Evolutionary conservation across 2,888 invertebrate species (phyloP).

Genomic region (Anodontia alba): DNA sequence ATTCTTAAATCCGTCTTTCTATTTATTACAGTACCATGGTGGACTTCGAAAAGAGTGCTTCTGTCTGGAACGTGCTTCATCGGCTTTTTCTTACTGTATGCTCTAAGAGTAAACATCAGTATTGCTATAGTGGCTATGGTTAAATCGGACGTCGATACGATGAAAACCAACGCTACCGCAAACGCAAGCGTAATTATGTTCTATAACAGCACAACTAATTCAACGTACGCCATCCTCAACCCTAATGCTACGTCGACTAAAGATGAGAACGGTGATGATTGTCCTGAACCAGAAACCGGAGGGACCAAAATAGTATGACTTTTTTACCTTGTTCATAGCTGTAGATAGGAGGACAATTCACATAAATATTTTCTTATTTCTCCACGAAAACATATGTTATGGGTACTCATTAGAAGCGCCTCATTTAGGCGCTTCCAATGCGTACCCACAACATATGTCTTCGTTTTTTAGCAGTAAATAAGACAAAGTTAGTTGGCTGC

Average conservation of each 20-base stretch:
- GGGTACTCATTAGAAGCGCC: no score
- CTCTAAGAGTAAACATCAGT: slow-evolving; percentile 87
- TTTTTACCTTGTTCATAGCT: not conserved
- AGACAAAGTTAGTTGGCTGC: no score
- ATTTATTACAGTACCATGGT: slow-evolving; percentile 76
- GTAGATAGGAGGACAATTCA: no score
- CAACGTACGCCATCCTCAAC: not conserved
- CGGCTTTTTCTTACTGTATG: slow-evolving; percentile 88
- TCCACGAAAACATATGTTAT: no score
- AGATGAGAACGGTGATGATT: not conserved
- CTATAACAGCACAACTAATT: not conserved
- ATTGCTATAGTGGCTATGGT: slow-evolving; percentile 87
- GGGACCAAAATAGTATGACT: not conserved
- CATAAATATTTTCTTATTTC: not conserved
- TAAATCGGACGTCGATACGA: slow-evolving; percentile 15
- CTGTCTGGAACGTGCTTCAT: slow-evolving; percentile 82
- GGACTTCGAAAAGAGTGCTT: slow-evolving; percentile 78
- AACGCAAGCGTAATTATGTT: not conserved
- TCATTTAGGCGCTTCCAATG: no score
- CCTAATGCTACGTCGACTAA: not conserved
- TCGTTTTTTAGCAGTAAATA: no score
- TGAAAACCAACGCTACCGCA: not conserved
- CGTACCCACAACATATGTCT: no score
- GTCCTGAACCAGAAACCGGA: not conserved
- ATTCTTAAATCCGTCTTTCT: no score